Evolutionary conservation across 2,113 vertebrate genomes (phyloP).

Genomic region (Oryctolagus cuniculus): mOryCun1.1 NC_091438.1:74338501-74339000

Average conservation of each 20-base stretch:
- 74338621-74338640: neutral
- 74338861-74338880: neutral
- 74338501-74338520: neutral
- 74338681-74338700: neutral
- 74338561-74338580: neutral
- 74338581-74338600: neutral
- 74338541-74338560: neutral
- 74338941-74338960: conserved; percentile 53
- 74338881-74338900: conserved; percentile 1
- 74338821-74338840: neutral
- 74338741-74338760: neutral
- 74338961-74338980: conserved; percentile 68
- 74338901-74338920: neutral
- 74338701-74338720: neutral
- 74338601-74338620: neutral
- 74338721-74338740: neutral
- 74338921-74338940: neutral
- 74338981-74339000: conserved; percentile 69
- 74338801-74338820: neutral
- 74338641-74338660: neutral
- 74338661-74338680: neutral
- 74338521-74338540: neutral
- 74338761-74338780: neutral
- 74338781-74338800: neutral
- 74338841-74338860: too few relatives aligned